Evolutionary conservation across 2,113 vertebrate species (phyloP).

Genomic region (Strix aluco): DNA sequence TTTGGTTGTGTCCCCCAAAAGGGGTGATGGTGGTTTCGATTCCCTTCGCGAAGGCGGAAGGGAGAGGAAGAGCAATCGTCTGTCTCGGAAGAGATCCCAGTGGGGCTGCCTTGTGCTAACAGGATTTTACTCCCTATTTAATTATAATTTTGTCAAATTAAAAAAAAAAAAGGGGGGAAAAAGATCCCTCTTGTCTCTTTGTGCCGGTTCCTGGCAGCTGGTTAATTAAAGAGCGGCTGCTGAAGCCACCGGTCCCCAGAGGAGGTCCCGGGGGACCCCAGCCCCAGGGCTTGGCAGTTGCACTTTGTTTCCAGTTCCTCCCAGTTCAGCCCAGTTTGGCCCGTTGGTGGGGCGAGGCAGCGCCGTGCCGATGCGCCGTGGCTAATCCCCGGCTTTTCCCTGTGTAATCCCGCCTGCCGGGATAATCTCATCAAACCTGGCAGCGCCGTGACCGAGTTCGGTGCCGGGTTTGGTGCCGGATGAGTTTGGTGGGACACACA

Average conservation of each 20-base stretch:
- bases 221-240: neutral
- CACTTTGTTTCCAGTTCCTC: neutral
- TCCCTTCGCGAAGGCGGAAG: neutral
- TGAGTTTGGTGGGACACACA: neutral
- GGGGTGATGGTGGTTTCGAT: neutral
- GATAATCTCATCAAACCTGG: constrained; percentile 40
- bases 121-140: constrained; percentile 55
- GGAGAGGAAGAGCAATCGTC: neutral
- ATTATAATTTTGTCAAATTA: constrained; percentile 52
- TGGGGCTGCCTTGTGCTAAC: neutral
- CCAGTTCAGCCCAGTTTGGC: neutral
- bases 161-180: neutral
- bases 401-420: neutral
- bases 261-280: neutral
- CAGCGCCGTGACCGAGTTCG: neutral
- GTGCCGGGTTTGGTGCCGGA: neutral
- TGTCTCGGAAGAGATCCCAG: neutral
- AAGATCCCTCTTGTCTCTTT: neutral
- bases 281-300: fast-evolving
- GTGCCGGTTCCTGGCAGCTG: neutral
- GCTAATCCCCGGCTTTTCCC: neutral
- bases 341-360: neutral
- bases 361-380: neutral
- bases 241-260: neutral
- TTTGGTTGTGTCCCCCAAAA: fast-evolving